Conservation (phyloP, 1,140 invertebrate genomes). For the Spodoptera litura region DNA sequence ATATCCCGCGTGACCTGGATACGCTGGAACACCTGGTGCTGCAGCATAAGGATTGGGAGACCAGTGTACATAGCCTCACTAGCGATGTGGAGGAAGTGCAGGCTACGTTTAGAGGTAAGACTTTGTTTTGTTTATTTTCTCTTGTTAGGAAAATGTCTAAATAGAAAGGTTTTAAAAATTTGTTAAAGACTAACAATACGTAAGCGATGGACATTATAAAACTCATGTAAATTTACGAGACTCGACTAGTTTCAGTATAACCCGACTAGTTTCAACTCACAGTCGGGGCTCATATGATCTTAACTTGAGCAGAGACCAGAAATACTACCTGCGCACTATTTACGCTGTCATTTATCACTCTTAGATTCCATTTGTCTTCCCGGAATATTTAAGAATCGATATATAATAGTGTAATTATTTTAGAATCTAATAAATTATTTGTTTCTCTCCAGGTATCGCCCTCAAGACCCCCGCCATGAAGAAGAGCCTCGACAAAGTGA, state of each 20-base stretch:
- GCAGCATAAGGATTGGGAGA: slow-evolving; percentile 96
- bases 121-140: not conserved
- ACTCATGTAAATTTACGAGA: too few relatives aligned
- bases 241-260: too few relatives aligned
- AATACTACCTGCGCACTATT: too few relatives aligned
- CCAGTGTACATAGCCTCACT: slow-evolving; percentile 89
- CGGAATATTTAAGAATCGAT: not conserved
- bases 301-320: too few relatives aligned
- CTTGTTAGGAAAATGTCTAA: too few relatives aligned
- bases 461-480: slow-evolving; percentile 96
- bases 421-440: too few relatives aligned
- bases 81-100: slow-evolving; percentile 94
- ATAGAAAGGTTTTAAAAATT: too few relatives aligned
- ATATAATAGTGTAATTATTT: not conserved
- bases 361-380: not conserved
- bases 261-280: too few relatives aligned
- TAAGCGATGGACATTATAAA: too few relatives aligned
- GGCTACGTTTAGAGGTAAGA: slow-evolving; percentile 90
- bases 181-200: too few relatives aligned
- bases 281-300: too few relatives aligned
- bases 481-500: slow-evolving; percentile 94
- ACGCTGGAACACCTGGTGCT: slow-evolving; percentile 94
- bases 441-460: slow-evolving; percentile 87
- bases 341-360: too few relatives aligned
- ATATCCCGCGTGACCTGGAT: slow-evolving; percentile 94